Evolutionary conservation across 1,140 invertebrate genomes (phyloP).

Genomic region (Brachionus rubens): DNA sequence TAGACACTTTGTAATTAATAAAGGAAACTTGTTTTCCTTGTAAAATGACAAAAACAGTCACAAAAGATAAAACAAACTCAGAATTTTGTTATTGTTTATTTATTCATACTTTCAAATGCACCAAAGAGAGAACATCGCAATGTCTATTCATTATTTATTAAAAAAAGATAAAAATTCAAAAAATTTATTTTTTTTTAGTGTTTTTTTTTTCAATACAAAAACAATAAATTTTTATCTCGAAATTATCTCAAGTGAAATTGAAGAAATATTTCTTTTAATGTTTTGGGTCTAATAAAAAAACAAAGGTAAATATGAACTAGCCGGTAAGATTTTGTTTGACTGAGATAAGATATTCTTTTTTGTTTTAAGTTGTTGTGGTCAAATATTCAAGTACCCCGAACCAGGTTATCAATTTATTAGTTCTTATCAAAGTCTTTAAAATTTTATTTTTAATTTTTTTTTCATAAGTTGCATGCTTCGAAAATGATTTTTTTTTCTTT

Average conservation of each 20-base stretch:
- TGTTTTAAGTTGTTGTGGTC: no score
- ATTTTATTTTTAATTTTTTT: no score
- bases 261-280: conserved; percentile 33
- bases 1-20: conserved; percentile 40
- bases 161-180: conserved; percentile 21
- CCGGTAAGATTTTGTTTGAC: conserved; percentile 16
- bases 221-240: conserved; percentile 15
- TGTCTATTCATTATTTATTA: conserved; percentile 36
- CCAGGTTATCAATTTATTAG: no score
- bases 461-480: no score
- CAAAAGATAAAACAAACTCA: conserved; percentile 12
- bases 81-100: neutral
- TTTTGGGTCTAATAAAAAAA: conserved; percentile 15
- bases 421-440: no score
- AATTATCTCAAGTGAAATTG: neutral
- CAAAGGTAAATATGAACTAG: conserved; percentile 15
- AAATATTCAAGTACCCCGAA: no score
- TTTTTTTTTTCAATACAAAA: neutral
- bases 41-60: neutral
- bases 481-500: no score
- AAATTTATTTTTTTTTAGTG: neutral
- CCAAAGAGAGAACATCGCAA: neutral
- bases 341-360: conserved; percentile 40
- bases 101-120: conserved; percentile 33
- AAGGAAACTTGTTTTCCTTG: conserved; percentile 35